Evolutionary conservation across 2,888 invertebrate genomes (phyloP).

Genomic region (Ichneumoninae sp.): DNA sequence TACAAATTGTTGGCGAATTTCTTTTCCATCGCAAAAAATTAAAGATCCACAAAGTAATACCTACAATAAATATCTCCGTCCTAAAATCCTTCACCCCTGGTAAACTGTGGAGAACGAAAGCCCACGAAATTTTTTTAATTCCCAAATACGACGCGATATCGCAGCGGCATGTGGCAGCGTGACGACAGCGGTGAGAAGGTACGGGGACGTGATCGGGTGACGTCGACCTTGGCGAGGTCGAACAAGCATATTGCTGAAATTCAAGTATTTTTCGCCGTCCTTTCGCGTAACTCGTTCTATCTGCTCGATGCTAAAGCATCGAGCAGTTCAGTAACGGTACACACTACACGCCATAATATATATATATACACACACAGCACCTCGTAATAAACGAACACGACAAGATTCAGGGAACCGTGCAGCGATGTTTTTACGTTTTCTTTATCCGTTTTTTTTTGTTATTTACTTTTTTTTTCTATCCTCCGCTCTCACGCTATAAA

Average conservation of each 20-base stretch:
- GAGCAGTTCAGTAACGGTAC: constrained; percentile 24
- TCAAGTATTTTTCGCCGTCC: constrained; percentile 17
- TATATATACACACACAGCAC: constrained; percentile 5
- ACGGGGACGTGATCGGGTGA: constrained; percentile 56
- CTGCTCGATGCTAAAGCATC: constrained; percentile 1
- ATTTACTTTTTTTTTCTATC: constrained; percentile 28
- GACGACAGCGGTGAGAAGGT: constrained; percentile 3
- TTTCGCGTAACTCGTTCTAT: constrained; percentile 49
- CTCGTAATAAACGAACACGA: constrained; percentile 18
- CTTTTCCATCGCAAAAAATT: neutral
- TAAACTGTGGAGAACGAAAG: constrained; percentile 19
- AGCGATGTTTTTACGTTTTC: constrained; percentile 19
- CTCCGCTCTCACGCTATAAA: constrained; percentile 66
- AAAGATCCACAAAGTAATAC: neutral
- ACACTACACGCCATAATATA: neutral
- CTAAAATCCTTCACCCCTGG: neutral
- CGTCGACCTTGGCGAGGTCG: constrained; percentile 64
- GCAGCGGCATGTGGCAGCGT: constrained; percentile 20
- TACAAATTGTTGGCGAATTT: neutral
- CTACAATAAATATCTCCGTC: neutral
- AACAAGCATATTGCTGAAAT: constrained; percentile 51
- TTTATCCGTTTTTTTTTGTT: constrained; percentile 27
- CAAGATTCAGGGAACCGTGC: constrained; percentile 50
- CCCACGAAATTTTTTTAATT: constrained; percentile 60
- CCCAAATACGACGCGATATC: constrained; percentile 55